Conservation (phyloP, 2,888 invertebrate species). For the Lasioglossum villosulum region DNA sequence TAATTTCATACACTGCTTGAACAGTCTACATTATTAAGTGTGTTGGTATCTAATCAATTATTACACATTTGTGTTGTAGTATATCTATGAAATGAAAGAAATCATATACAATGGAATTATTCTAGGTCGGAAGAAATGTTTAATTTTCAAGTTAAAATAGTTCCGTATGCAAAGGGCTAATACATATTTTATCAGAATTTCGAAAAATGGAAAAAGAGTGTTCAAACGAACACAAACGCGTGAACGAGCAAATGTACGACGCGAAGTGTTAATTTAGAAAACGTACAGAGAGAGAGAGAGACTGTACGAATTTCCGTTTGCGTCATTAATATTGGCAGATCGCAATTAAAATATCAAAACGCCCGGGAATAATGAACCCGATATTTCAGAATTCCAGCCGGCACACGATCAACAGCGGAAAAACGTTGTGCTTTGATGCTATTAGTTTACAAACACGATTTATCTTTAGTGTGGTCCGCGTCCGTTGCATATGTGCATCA, state of each 20-base stretch:
- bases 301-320: background rate
- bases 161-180: no score
- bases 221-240: background rate
- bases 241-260: background rate
- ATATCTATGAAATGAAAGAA: no score
- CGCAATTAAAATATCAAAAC: slow-evolving; percentile 46
- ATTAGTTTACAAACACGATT: slow-evolving; percentile 59
- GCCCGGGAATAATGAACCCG: slow-evolving; percentile 18
- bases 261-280: background rate
- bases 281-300: no score
- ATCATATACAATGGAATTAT: no score
- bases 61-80: no score
- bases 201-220: background rate
- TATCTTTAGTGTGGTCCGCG: slow-evolving; percentile 47
- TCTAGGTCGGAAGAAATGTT: no score
- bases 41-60: no score
- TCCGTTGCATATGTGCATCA: slow-evolving; percentile 26
- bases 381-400: slow-evolving; percentile 16
- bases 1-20: no score
- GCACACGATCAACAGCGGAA: background rate
- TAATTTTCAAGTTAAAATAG: no score
- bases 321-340: background rate
- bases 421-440: slow-evolving; percentile 39
- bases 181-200: background rate
- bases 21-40: no score